These are phyloP conservation scores for Neuroterus valhalla DNA, from an alignment of 1,140 invertebrate species.

Conservation along the genomic window DNA sequence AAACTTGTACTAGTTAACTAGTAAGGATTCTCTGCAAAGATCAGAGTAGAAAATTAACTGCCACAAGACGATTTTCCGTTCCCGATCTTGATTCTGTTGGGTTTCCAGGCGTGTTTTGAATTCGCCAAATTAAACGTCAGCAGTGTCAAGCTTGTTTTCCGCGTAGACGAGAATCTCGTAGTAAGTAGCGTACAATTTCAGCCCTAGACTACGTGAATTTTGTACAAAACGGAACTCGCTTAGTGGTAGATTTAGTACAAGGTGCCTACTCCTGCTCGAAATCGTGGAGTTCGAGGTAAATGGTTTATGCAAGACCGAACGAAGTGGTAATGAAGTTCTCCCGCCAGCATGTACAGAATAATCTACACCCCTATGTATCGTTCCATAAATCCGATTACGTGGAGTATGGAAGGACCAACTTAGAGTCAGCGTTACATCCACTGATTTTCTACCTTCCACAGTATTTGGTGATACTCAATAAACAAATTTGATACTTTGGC, in stretches of 20 bases:
- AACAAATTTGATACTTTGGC: too few relatives aligned
- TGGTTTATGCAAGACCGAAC: constrained; percentile 74
- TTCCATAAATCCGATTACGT: constrained; percentile 70
- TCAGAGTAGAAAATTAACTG: too few relatives aligned
- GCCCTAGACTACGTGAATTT: constrained; percentile 67
- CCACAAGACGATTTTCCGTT: too few relatives aligned
- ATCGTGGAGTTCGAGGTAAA: constrained; percentile 73
- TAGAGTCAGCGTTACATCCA: neutral
- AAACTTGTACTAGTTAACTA: too few relatives aligned
- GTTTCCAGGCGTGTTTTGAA: constrained; percentile 33
- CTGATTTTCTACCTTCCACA: too few relatives aligned
- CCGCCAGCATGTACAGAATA: constrained; percentile 65
- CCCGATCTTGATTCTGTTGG: too few relatives aligned
- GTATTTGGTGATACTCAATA: too few relatives aligned
- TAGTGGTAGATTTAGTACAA: constrained; percentile 71
- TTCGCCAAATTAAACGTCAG: constrained; percentile 52
- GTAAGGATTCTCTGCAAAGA: too few relatives aligned
- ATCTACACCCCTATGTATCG: constrained; percentile 73
- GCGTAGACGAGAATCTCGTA: constrained; percentile 47
- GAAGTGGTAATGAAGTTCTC: constrained; percentile 74
- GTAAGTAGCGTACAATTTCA: constrained; percentile 47
- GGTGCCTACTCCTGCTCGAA: constrained; percentile 70
- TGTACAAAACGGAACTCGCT: constrained; percentile 66
- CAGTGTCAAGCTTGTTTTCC: constrained; percentile 45
- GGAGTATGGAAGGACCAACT: constrained; percentile 49